phyloP scores from a whole-genome alignment of 2,113 vertebrate genomes.

The western clawed frog (Xenopus tropicalis) region UCB_Xtro_10.0 CM004447.2:126082501-126083000 shows the following conservation, averaged over 20 bases:
- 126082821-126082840: conserved; percentile 10
- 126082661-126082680: conserved; percentile 59
- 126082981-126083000: too few species aligned
- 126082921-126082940: too few species aligned
- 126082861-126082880: neutral
- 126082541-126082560: too few species aligned
- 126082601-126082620: too few species aligned
- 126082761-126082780: conserved; percentile 52
- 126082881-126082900: neutral
- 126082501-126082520: too few species aligned
- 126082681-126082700: conserved; percentile 64
- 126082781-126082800: conserved; percentile 48
- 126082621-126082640: too few species aligned
- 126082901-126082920: too few species aligned
- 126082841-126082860: neutral
- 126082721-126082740: conserved; percentile 57
- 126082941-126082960: too few species aligned
- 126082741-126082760: conserved; percentile 57
- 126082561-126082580: too few species aligned
- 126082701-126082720: conserved; percentile 56
- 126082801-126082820: conserved; percentile 48
- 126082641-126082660: conserved; percentile 54
- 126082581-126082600: too few species aligned
- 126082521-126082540: too few species aligned
- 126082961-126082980: too few species aligned